A percentile compares a stretch with the other conserved stretches of the same genome.
These are phyloP conservation scores for Rachycentron canadum DNA, from an alignment of 2,797 vertebrate species.

Conservation along the genomic window DNA sequence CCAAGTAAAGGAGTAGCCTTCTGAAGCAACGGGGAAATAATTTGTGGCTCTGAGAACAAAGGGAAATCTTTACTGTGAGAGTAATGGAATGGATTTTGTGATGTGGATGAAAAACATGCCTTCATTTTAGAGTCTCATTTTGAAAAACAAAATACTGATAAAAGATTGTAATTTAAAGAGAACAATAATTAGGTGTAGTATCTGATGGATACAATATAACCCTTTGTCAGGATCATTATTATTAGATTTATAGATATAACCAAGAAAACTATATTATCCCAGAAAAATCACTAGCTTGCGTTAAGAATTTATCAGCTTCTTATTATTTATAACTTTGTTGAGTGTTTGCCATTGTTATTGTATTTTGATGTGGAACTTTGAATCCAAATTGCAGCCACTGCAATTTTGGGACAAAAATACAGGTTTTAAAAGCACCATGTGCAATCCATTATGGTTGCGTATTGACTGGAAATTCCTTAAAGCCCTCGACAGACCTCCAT, in stretches of 20 bases:
- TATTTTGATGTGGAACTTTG: slow-evolving; percentile 18
- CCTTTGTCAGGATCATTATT: slow-evolving; percentile 17
- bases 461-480: slow-evolving; percentile 69
- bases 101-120: slow-evolving; percentile 65
- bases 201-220: slow-evolving; percentile 32
- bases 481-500: slow-evolving; percentile 58
- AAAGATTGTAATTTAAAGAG: slow-evolving; percentile 52
- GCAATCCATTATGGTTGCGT: slow-evolving; percentile 51
- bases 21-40: slow-evolving; percentile 78
- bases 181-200: slow-evolving; percentile 39
- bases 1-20: slow-evolving; percentile 80
- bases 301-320: slow-evolving; percentile 29
- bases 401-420: slow-evolving; percentile 40
- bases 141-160: slow-evolving; percentile 60
- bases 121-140: slow-evolving; percentile 62
- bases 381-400: slow-evolving; percentile 23
- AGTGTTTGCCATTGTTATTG: slow-evolving; percentile 7
- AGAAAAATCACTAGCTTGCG: neutral
- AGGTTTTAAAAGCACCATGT: slow-evolving; percentile 53
- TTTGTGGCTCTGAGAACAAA: slow-evolving; percentile 80
- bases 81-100: slow-evolving; percentile 78
- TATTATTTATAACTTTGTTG: slow-evolving; percentile 19
- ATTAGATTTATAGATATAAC: slow-evolving; percentile 20
- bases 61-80: slow-evolving; percentile 74
- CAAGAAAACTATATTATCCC: slow-evolving; percentile 4